Conservation (phyloP, 2,888 invertebrate species). For the Bellardia pandia region DNA sequence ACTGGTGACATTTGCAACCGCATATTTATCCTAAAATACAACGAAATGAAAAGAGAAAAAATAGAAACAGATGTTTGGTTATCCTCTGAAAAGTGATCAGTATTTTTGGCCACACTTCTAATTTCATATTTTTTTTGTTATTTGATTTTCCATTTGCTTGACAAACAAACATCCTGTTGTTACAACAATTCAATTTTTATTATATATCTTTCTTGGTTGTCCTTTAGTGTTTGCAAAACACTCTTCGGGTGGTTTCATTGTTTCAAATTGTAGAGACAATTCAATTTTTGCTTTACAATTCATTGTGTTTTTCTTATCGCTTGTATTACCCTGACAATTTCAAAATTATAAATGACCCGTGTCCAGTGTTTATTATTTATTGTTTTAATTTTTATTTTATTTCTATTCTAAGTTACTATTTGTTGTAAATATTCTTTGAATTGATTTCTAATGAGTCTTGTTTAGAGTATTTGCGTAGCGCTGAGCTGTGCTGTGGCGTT, state of each 20-base stretch:
- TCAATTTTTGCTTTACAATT: conserved; percentile 41
- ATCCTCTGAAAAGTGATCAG: conserved; percentile 57
- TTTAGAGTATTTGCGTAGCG: conserved; percentile 34
- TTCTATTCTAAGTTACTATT: conserved; percentile 42
- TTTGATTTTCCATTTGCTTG: conserved; percentile 37
- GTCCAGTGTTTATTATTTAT: conserved; percentile 62
- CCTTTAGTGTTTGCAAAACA: conserved; percentile 66
- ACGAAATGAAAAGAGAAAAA: neutral
- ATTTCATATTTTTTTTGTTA: conserved; percentile 59
- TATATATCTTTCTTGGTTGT: conserved; percentile 4
- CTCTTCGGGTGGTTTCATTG: conserved; percentile 66
- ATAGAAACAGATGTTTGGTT: conserved; percentile 69
- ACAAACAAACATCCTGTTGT: conserved; percentile 71
- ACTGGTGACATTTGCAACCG: conserved; percentile 73
- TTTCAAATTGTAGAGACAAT: conserved; percentile 41
- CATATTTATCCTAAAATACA: conserved; percentile 51
- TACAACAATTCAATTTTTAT: conserved; percentile 70
- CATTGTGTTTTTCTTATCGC: conserved; percentile 27
- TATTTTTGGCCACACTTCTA: conserved; percentile 72
- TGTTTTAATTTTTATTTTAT: conserved; percentile 37
- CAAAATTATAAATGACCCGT: conserved; percentile 69
- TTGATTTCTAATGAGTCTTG: conserved; percentile 63
- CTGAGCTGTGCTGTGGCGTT: conserved; percentile 16
- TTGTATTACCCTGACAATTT: conserved; percentile 20
- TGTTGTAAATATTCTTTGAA: conserved; percentile 63